Conservation (phyloP, 1,140 invertebrate species). For the Papilio machaon region DNA sequence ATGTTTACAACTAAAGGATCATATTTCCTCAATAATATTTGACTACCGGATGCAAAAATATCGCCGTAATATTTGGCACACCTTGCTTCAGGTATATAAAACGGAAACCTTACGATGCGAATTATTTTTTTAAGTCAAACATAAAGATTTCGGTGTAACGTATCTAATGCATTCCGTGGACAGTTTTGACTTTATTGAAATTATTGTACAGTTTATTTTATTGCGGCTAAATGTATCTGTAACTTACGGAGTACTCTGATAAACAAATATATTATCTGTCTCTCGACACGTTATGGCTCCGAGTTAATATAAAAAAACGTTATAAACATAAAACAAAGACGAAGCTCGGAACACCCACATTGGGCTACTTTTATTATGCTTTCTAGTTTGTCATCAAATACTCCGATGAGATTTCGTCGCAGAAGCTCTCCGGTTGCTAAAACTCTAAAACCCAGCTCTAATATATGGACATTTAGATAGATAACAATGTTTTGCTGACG, state of each 20-base stretch:
- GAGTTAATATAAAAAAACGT: constrained; percentile 54
- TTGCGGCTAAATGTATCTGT: constrained; percentile 28
- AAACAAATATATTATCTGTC: constrained; percentile 49
- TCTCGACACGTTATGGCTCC: constrained; percentile 45
- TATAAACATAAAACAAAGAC: constrained; percentile 63
- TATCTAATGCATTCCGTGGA: constrained; percentile 30
- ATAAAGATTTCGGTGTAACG: constrained; percentile 39
- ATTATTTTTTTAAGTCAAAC: constrained; percentile 22
- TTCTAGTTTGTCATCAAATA: constrained; percentile 53
- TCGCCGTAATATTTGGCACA: constrained; percentile 5
- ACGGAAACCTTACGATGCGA: constrained; percentile 28
- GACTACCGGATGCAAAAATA: constrained; percentile 35
- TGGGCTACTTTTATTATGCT: constrained; percentile 52
- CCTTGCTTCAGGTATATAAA: constrained; percentile 7
- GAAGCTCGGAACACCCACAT: constrained; percentile 55
- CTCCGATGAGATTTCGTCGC: constrained; percentile 43
- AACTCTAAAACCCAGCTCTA: constrained; percentile 40
- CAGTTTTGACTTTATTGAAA: constrained; percentile 36
- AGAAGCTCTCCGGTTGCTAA: constrained; percentile 56
- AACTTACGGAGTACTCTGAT: constrained; percentile 42
- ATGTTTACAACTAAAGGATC: neutral
- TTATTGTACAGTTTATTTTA: constrained; percentile 28
- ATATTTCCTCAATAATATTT: constrained; percentile 27
- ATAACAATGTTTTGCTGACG: constrained; percentile 12
- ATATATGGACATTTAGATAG: constrained; percentile 30